These are phyloP conservation scores for Trinorchestia longiramus DNA, from an alignment of 1,140 invertebrate genomes.

Conservation along the genomic window DNA sequence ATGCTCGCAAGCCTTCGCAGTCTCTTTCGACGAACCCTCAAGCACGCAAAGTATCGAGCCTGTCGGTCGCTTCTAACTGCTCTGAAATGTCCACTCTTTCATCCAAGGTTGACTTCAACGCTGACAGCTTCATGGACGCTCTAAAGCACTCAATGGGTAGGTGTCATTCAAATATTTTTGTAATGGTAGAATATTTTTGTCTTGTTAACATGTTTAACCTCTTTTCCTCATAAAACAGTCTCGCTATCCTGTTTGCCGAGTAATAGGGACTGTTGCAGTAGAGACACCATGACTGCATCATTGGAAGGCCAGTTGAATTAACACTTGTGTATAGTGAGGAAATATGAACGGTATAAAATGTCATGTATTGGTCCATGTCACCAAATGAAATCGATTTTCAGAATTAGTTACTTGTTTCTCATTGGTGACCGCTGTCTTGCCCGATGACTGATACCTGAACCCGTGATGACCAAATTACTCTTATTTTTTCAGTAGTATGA, in stretches of 20 bases:
- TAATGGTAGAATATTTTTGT: background rate
- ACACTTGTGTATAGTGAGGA: background rate
- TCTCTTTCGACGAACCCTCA: constrained; percentile 57
- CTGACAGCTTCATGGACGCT: constrained; percentile 80
- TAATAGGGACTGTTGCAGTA: too few relatives aligned
- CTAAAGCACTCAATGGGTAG: constrained; percentile 80
- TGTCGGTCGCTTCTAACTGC: constrained; percentile 63
- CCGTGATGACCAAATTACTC: too few relatives aligned
- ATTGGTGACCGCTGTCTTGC: too few relatives aligned
- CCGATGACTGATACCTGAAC: too few relatives aligned
- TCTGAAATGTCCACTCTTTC: constrained; percentile 67
- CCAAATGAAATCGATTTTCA: background rate
- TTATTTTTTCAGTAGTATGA: too few relatives aligned
- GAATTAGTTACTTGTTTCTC: background rate
- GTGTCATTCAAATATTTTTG: background rate
- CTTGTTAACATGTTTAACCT: background rate
- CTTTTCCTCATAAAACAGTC: background rate
- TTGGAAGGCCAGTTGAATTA: background rate
- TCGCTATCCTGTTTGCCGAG: too few relatives aligned
- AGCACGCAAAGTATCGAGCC: constrained; percentile 66
- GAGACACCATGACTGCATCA: background rate
- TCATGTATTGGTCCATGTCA: background rate
- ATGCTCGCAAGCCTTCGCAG: constrained; percentile 59
- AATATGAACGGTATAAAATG: background rate
- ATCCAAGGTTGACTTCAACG: constrained; percentile 79